These are phyloP conservation scores for Noctua janthe DNA, from an alignment of 2,888 invertebrate genomes.

Conservation along the genomic window DNA sequence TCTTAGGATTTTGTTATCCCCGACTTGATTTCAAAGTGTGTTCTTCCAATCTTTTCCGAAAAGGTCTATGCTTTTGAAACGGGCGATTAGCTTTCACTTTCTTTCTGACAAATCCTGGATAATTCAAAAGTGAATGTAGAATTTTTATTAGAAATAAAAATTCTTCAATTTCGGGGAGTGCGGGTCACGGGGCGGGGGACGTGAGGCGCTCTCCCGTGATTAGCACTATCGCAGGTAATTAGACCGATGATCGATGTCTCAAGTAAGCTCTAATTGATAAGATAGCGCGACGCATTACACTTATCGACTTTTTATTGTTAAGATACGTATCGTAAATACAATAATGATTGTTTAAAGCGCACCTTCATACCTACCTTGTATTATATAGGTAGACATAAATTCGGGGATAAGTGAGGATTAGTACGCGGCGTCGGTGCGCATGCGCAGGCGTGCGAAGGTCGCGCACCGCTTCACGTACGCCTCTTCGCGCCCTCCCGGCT, in stretches of 20 bases:
- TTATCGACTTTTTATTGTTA: slow-evolving; percentile 82
- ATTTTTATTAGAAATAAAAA: neutral
- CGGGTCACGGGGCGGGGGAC: slow-evolving; percentile 10
- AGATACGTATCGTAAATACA: slow-evolving; percentile 77
- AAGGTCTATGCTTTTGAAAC: neutral
- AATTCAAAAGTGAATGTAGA: neutral
- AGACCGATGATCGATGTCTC: slow-evolving; percentile 88
- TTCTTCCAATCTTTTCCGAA: neutral
- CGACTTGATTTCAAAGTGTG: neutral
- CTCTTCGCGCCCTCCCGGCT: neutral
- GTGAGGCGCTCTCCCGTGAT: slow-evolving; percentile 50
- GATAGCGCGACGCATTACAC: slow-evolving; percentile 76
- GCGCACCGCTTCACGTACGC: neutral
- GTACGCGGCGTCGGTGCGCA: slow-evolving; percentile 18
- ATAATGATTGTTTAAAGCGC: slow-evolving; percentile 69
- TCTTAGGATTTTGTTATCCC: neutral
- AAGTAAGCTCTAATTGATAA: slow-evolving; percentile 81
- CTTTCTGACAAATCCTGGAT: neutral
- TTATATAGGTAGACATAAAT: slow-evolving; percentile 65
- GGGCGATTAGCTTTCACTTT: neutral
- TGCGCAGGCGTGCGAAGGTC: slow-evolving; percentile 40
- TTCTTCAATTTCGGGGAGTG: neutral
- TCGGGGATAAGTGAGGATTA: slow-evolving; percentile 69
- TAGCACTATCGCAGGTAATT: slow-evolving; percentile 79
- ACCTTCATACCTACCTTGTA: slow-evolving; percentile 59